Evolutionary conservation across 1,140 invertebrate genomes (phyloP).

Genomic region (Grapholita molesta): DNA sequence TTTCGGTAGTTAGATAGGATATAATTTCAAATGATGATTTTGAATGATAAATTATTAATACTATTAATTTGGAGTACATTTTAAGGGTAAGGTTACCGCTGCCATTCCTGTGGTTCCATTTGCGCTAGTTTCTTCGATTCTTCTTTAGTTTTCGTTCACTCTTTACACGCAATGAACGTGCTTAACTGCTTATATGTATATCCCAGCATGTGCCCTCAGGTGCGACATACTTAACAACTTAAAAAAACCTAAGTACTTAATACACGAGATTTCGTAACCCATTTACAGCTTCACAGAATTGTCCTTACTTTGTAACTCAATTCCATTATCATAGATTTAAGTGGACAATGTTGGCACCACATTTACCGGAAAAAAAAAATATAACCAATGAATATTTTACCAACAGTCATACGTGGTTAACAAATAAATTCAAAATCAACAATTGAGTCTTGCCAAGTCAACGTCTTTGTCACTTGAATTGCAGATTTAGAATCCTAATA

Average conservation of each 20-base stretch:
- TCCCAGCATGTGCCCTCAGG: background rate
- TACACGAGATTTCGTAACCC: background rate
- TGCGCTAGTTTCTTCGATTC: too few relatives aligned
- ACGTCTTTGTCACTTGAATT: constrained; percentile 15
- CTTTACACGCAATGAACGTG: too few relatives aligned
- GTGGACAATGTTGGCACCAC: constrained; percentile 10
- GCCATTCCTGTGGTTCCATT: too few relatives aligned
- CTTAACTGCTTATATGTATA: too few relatives aligned
- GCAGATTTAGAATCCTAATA: background rate
- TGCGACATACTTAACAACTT: background rate
- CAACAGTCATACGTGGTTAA: constrained; percentile 15
- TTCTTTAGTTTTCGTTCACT: too few relatives aligned
- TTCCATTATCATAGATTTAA: background rate
- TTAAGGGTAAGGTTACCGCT: too few relatives aligned
- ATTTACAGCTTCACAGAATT: background rate
- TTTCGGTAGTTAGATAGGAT: too few relatives aligned
- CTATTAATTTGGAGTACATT: too few relatives aligned
- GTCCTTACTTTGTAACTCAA: background rate
- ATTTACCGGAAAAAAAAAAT: background rate
- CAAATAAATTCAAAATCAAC: constrained; percentile 15
- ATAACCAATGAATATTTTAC: background rate
- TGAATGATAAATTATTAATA: too few relatives aligned
- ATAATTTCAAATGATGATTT: too few relatives aligned
- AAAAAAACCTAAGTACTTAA: background rate
- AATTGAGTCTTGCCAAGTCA: constrained; percentile 13